Percentiles rank a stretch among this genome's conserved stretches.
Evolutionary conservation across 2,888 invertebrate genomes (phyloP).

Genomic region (Metopia argyrocephala): DNA sequence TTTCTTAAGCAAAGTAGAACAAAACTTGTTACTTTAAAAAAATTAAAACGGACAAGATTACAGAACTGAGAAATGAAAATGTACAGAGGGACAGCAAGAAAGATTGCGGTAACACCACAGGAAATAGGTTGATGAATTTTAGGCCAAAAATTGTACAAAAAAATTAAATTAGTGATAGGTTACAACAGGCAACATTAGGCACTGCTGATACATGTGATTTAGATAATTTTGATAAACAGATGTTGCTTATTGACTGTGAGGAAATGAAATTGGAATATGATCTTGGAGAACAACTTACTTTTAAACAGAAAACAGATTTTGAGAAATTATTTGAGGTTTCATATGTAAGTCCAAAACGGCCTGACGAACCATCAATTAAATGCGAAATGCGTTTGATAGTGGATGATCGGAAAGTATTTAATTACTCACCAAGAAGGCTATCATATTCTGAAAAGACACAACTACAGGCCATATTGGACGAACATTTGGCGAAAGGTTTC

Average conservation of each 20-base stretch:
- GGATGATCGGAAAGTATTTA: slow-evolving; percentile 5
- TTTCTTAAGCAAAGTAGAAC: slow-evolving; percentile 21
- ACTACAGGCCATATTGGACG: slow-evolving; percentile 31
- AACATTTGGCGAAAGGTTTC: slow-evolving; percentile 24
- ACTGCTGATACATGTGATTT: no score
- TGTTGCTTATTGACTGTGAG: slow-evolving; percentile 27
- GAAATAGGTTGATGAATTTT: no score
- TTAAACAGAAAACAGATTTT: slow-evolving; percentile 11
- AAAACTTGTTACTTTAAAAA: slow-evolving; percentile 11
- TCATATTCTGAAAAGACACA: slow-evolving; percentile 17
- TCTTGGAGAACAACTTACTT: background rate
- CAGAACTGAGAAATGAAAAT: no score
- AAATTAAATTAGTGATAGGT: no score
- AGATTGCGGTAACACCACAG: no score
- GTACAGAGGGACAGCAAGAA: no score
- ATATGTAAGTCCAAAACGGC: slow-evolving; percentile 6
- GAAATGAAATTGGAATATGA: background rate
- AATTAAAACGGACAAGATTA: no score
- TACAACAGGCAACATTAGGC: no score
- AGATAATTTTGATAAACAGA: slow-evolving; percentile 16
- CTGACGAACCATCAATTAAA: background rate
- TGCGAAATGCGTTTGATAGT: slow-evolving; percentile 24
- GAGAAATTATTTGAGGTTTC: slow-evolving; percentile 4
- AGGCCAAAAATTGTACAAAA: no score
- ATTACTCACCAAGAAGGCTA: slow-evolving; percentile 18